Conservation (phyloP, 2,797 vertebrate species). For the Enteromius paludinosus region DNA sequence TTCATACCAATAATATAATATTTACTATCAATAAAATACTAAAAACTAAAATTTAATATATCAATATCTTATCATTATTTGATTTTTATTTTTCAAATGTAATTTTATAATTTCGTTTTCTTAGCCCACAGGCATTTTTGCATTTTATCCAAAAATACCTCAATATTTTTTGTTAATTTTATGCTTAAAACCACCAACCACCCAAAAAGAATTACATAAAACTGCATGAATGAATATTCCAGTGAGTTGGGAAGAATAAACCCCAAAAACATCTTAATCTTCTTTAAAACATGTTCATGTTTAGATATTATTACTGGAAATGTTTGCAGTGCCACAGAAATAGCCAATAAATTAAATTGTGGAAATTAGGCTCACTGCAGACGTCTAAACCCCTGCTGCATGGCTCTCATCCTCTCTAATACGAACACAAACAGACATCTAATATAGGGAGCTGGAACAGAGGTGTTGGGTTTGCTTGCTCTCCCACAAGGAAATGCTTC, state of each 20-base stretch:
- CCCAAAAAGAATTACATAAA: background rate
- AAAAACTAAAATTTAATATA: background rate
- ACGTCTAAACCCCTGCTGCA: slow-evolving; percentile 21
- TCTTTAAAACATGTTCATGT: background rate
- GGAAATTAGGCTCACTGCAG: background rate
- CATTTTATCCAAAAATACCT: background rate
- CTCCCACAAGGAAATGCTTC: background rate
- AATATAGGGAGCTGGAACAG: background rate
- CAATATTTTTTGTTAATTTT: background rate
- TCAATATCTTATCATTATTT: background rate
- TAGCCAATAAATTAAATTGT: slow-evolving; percentile 23
- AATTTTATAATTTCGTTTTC: background rate
- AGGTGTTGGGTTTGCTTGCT: background rate
- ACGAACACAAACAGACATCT: slow-evolving; percentile 25
- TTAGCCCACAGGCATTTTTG: background rate
- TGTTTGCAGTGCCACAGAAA: slow-evolving; percentile 11
- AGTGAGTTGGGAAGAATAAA: background rate
- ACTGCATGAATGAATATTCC: background rate
- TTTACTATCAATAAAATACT: background rate
- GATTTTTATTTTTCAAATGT: too few relatives aligned
- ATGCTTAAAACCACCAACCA: background rate
- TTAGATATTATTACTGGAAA: background rate
- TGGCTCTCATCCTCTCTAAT: slow-evolving; percentile 25
- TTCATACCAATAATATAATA: background rate
- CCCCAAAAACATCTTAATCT: background rate